Conservation (phyloP, 2,888 invertebrate species). For the Melanargia galathea region DNA sequence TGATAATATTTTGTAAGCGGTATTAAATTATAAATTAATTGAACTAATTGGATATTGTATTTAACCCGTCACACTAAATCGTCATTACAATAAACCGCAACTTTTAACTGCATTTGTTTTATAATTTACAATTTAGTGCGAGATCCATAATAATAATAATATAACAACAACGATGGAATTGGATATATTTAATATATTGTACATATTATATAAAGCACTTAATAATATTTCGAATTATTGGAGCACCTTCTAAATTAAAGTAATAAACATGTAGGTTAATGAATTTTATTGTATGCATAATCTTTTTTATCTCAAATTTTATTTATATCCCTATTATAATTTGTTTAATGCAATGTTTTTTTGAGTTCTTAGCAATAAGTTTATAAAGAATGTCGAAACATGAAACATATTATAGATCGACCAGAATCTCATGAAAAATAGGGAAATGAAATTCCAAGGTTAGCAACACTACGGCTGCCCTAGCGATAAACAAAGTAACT, state of each 20-base stretch:
- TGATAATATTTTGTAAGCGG: slow-evolving; percentile 46
- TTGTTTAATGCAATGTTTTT: not conserved
- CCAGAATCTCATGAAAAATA: too few species aligned
- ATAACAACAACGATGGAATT: not conserved
- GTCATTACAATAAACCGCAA: slow-evolving; percentile 8
- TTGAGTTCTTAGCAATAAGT: not conserved
- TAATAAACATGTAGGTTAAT: slow-evolving; percentile 11
- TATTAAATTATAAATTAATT: slow-evolving; percentile 29
- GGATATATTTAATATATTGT: slow-evolving; percentile 7
- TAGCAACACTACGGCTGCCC: too few species aligned
- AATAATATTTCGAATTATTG: slow-evolving; percentile 26
- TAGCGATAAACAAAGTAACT: too few species aligned
- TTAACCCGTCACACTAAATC: not conserved
- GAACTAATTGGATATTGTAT: slow-evolving; percentile 14
- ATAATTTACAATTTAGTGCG: not conserved
- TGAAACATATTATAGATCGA: too few species aligned
- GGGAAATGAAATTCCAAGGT: too few species aligned
- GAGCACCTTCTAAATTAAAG: slow-evolving; percentile 28
- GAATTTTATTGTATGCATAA: slow-evolving; percentile 6
- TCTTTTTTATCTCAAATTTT: slow-evolving; percentile 42
- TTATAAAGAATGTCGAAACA: not conserved
- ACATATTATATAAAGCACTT: slow-evolving; percentile 28
- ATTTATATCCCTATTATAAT: not conserved
- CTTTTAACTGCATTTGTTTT: slow-evolving; percentile 11
- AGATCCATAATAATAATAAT: not conserved